Evolutionary conservation across 2,113 vertebrate genomes (phyloP).

Genomic region (Siphamia tubifer): DNA sequence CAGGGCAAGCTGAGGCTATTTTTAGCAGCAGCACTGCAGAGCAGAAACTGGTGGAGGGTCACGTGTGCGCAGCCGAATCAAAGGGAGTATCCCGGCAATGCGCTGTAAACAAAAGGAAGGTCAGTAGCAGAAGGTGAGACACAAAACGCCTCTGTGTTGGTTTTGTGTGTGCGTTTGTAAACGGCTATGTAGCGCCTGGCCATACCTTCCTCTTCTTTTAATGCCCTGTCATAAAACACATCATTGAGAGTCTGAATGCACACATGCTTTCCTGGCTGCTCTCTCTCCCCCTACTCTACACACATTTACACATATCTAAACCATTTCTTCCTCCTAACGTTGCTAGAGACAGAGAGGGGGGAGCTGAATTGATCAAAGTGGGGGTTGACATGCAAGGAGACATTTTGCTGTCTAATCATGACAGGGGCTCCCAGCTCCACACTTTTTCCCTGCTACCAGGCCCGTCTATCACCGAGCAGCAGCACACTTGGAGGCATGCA

Average conservation of each 20-base stretch:
- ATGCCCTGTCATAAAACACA: constrained; percentile 48
- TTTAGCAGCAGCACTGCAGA: constrained; percentile 90
- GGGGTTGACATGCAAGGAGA: constrained; percentile 53
- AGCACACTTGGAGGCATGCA: constrained; percentile 10
- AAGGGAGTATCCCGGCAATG: constrained; percentile 92
- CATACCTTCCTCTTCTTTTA: constrained; percentile 33
- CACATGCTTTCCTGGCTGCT: constrained; percentile 21
- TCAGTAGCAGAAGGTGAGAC: constrained; percentile 84
- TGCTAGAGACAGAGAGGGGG: constrained; percentile 19
- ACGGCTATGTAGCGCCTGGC: too few species aligned
- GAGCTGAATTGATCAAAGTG: constrained; percentile 52
- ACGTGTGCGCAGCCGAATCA: constrained; percentile 88
- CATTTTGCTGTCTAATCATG: constrained; percentile 71
- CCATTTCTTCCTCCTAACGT: constrained; percentile 33
- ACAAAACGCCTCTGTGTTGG: constrained; percentile 68
- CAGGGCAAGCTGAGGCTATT: constrained; percentile 90
- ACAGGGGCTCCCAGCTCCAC: constrained; percentile 48
- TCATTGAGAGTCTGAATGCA: constrained; percentile 39
- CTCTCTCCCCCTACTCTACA: constrained; percentile 6
- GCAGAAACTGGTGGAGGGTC: constrained; percentile 85
- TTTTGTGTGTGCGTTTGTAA: constrained; percentile 27
- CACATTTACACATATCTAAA: constrained; percentile 9
- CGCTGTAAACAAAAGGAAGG: constrained; percentile 90
- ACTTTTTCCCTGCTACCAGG: constrained; percentile 12
- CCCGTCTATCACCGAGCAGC: constrained; percentile 17